Evolutionary conservation across 1,140 invertebrate species (phyloP), one percentile per base, ranked within the genome.

Genomic region (Acromyrmex charruanus): DNA sequence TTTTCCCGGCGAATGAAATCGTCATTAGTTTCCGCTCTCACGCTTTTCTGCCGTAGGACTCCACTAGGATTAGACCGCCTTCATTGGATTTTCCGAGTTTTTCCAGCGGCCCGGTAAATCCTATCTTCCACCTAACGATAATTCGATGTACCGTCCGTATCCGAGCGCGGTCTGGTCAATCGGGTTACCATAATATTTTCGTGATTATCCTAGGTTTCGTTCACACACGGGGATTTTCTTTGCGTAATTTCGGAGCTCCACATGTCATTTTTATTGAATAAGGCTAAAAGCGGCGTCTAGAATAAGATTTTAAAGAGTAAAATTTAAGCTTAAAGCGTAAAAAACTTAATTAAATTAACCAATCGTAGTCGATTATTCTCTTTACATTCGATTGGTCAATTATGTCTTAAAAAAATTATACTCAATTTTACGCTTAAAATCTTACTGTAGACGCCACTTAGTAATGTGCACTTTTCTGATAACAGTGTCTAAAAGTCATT

Each of bases 111-210:
- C 88, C 92, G 88, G 91, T 86, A 94, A 94, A 94, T 94, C 93
- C 93, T 80, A 84, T 92, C 61, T 90, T 87, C 92, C 72, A 82
- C 85, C 92, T 94, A 94, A 94, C 93, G 94, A 94, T 94, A 92
- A 94, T 94, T 94, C 92, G 91, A 94, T 94, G 92, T 59, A 92
- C 86, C 55, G 72, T 31, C 68, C 68, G 75, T 44, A 63, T 86
- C 80, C 69, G 44, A 55, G 10, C 58, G 65, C 75, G 74, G 88
- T 91, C 87, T 88, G 91, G 65, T 69, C 91, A 93, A 94, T 94
- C 90, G 88, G 72, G 92, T 94, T 94, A 94, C 92, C 93, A 93
- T 94, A 94, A 94, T 94, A 94, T 94, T 93, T 93, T 92, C 88
- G 66, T 89, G 90, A 93, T 94, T 92, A 94, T 91, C 81, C 84